Conservation (phyloP, 2,888 invertebrate genomes). For the Hemistola chrysoprasaria region DNA sequence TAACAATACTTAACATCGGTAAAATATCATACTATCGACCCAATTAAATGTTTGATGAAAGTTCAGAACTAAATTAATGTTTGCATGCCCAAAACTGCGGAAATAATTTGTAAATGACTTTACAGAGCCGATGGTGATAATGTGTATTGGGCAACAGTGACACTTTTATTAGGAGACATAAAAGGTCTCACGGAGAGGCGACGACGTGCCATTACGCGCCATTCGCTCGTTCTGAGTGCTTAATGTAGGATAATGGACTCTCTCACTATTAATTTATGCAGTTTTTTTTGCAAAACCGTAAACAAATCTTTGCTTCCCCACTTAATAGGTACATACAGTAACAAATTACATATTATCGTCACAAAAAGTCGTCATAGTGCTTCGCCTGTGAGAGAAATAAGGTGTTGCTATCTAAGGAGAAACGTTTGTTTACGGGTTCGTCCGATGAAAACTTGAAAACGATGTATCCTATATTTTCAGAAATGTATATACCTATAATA, state of each 20-base stretch:
- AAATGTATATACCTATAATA: no score
- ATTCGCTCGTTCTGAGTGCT: constrained; percentile 66
- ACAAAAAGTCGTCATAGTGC: no score
- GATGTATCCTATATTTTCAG: no score
- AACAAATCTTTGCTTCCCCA: constrained; percentile 41
- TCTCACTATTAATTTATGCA: constrained; percentile 70
- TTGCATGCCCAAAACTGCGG: constrained; percentile 4
- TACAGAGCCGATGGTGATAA: constrained; percentile 42
- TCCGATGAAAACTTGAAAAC: no score
- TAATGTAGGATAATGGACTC: constrained; percentile 74
- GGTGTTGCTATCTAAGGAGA: no score
- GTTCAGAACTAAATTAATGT: no score
- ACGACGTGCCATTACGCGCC: constrained; percentile 61
- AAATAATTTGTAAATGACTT: constrained; percentile 28
- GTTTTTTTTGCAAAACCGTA: constrained; percentile 56
- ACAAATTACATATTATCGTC: no score
- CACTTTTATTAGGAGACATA: constrained; percentile 62
- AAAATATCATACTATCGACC: no score
- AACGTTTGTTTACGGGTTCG: no score
- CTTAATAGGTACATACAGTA: constrained; percentile 16
- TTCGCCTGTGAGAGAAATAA: no score
- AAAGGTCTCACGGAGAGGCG: constrained; percentile 50
- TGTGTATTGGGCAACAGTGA: constrained; percentile 49
- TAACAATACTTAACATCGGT: no score
- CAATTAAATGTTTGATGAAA: no score